Evolutionary conservation across 2,113 vertebrate genomes (phyloP), one percentile per base, ranked within the genome.

Genomic region (Xenus cinereus): DNA sequence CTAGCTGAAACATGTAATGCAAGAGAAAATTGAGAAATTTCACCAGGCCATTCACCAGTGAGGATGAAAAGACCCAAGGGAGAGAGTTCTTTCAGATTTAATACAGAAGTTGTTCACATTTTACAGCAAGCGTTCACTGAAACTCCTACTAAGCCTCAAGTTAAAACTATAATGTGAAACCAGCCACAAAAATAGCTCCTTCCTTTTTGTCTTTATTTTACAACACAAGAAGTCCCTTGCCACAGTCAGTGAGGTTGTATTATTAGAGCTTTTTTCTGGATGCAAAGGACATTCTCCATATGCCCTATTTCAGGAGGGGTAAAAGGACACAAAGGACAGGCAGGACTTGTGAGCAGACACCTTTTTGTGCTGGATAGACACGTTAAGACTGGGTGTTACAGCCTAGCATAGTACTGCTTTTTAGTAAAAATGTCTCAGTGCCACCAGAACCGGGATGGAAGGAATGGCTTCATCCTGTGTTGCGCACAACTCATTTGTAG

Each of bases 1-100:
- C 64, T 63, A 96, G 39, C 77, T 93, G 91, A 87, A 91, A 94
- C 39, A 87, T 43, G 46, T 56, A 91, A 91, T 91, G 30, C 17
- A 59, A 78, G 66, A 87, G 57, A 94, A 96, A 93, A 97, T 19
- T 84, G 77, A 23, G 69, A 90, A 84, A 82, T 92, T 82, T 84
- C 87, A 64, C 56, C n/a, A 78, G 32, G 54, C n/a, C 60, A 76
- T 84, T 93, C 69, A 91, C 53, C 53, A 93, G 26, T 45, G 62
- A 87, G 73, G 62, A 89, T 69, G 73, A 93, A 89, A 90, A 89
- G 69, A 89, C 73, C 33, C 86, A 68, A 81, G 83, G 62, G 73
- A 89, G 35, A 68, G 48, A 79, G 48, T 78, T 89, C 77, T 93
- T 80, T 78, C 57, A 67, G 35, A 81, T 82, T 94, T 92, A 92